Conservation (phyloP, 2,797 vertebrate species). For the Graptemys geographica region DNA sequence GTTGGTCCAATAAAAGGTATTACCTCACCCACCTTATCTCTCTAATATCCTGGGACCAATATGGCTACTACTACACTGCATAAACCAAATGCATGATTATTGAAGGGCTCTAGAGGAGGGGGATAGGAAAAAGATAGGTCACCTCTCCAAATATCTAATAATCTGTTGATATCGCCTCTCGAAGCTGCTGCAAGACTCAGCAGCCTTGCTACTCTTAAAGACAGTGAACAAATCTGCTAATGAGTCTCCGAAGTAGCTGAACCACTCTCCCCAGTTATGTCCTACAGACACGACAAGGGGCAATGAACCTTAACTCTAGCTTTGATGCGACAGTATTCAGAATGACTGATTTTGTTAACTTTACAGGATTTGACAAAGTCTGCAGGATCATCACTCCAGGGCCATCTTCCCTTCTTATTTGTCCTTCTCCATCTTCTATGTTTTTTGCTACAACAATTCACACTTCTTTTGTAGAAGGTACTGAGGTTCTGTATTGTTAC, state of each 20-base stretch:
- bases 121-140: not conserved
- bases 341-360: not conserved
- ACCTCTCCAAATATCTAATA: not conserved
- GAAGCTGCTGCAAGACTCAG: not conserved
- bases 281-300: not conserved
- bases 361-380: not conserved
- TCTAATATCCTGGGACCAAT: not conserved
- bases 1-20: not conserved
- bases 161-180: not conserved
- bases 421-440: slow-evolving; percentile 28
- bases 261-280: not conserved
- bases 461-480: not conserved
- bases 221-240: not conserved
- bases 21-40: not conserved
- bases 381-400: accelerated
- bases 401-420: not conserved
- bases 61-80: not conserved
- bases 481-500: accelerated
- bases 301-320: not conserved
- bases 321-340: not conserved
- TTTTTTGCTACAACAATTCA: slow-evolving; percentile 5
- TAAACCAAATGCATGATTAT: not conserved
- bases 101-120: not conserved
- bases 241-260: not conserved
- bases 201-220: not conserved